Conservation (phyloP, 2,888 invertebrate genomes). For the Agrenia bidenticulata region DNA sequence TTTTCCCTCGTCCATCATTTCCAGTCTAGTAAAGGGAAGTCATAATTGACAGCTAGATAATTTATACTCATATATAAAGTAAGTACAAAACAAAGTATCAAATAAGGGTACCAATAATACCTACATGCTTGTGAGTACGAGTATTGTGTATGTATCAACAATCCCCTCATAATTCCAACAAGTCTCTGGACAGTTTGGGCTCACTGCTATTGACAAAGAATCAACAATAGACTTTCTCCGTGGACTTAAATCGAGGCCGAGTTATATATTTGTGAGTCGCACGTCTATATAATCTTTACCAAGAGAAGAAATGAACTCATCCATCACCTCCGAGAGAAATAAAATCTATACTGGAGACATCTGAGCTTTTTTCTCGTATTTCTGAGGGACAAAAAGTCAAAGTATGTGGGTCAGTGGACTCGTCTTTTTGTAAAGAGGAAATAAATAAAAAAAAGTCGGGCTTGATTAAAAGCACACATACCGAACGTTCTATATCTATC, state of each 20-base stretch:
- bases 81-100: too few species aligned
- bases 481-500: not conserved
- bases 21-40: not conserved
- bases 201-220: not conserved
- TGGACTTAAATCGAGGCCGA: not conserved
- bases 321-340: constrained; percentile 13
- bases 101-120: too few species aligned
- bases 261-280: not conserved
- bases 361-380: not conserved
- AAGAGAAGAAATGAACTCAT: constrained; percentile 14
- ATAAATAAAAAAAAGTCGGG: constrained; percentile 4
- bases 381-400: not conserved
- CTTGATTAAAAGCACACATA: constrained; percentile 12
- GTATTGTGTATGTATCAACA: too few species aligned
- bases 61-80: too few species aligned
- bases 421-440: not conserved
- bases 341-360: not conserved
- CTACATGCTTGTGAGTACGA: too few species aligned
- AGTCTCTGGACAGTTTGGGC: not conserved
- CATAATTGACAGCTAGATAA: too few species aligned
- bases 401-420: constrained; percentile 20
- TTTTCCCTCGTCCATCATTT: not conserved
- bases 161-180: too few species aligned
- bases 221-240: not conserved
- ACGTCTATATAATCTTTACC: not conserved